phyloP scores from a whole-genome alignment of 2,888 invertebrate species.

The Branchipolynoe longqiensis region DNA sequence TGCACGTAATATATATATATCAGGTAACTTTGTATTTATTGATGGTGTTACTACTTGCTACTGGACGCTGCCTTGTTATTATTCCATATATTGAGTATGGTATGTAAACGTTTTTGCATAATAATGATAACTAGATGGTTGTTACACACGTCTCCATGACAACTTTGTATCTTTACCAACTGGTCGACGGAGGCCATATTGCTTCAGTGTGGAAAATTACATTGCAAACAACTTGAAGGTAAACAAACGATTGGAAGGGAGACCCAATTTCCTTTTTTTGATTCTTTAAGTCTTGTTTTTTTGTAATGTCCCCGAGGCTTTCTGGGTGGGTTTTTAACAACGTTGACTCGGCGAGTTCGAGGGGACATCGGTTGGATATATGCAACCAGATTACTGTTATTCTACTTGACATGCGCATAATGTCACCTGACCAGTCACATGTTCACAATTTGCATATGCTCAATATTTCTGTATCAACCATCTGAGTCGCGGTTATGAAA shows the following conservation, averaged over 20 bases:
- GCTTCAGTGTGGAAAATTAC: constrained; percentile 56
- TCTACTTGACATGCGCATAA: constrained; percentile 39
- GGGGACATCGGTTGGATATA: constrained; percentile 38
- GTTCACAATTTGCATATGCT: constrained; percentile 55
- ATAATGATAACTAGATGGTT: constrained; percentile 50
- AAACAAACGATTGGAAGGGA: constrained; percentile 47
- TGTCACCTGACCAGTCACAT: constrained; percentile 49
- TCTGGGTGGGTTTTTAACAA: constrained; percentile 43
- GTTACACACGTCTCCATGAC: constrained; percentile 49
- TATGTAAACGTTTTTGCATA: constrained; percentile 54
- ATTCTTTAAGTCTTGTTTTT: constrained; percentile 10
- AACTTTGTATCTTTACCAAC: constrained; percentile 44
- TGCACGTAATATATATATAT: constrained; percentile 55
- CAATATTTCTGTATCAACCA: constrained; percentile 46
- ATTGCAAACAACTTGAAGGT: constrained; percentile 53
- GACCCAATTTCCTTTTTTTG: constrained; percentile 24
- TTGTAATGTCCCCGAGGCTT: constrained; percentile 32
- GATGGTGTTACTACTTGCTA: constrained; percentile 56
- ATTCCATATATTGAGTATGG: constrained; percentile 55
- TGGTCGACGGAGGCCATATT: constrained; percentile 43
- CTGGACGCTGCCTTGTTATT: constrained; percentile 54
- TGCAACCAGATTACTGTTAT: constrained; percentile 46
- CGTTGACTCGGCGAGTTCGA: constrained; percentile 10
- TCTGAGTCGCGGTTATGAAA: neutral
- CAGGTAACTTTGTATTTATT: constrained; percentile 56